phyloP scores from a whole-genome alignment of 2,888 invertebrate genomes.

The Sphaerophoria rueppellii region DNA sequence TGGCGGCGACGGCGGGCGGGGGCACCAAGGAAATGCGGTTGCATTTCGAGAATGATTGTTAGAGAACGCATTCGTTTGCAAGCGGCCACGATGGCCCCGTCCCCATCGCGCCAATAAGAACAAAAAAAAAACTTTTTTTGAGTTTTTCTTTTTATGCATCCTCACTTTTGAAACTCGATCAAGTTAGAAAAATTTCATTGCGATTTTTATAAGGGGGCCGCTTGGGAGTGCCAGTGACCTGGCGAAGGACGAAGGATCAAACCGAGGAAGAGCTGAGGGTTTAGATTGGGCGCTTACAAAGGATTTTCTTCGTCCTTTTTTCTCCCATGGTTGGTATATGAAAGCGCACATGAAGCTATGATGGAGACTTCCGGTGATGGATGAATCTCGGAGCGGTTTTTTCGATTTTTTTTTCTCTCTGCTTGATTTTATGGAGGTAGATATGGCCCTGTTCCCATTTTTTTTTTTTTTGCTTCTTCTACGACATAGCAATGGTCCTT shows the following conservation, averaged over 20 bases:
- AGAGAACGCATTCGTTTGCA: slow-evolving; percentile 59
- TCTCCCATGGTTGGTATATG: slow-evolving; percentile 12
- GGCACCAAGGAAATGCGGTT: slow-evolving; percentile 71
- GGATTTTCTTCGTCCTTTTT: slow-evolving; percentile 12
- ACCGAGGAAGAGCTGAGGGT: background rate
- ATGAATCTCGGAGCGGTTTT: slow-evolving; percentile 54
- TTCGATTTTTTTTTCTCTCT: background rate
- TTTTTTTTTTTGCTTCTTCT: slow-evolving; percentile 44
- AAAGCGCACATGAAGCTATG: slow-evolving; percentile 55
- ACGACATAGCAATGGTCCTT: slow-evolving; percentile 12
- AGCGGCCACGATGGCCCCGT: too few species aligned
- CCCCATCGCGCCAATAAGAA: too few species aligned
- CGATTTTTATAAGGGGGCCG: slow-evolving; percentile 11
- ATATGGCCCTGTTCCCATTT: slow-evolving; percentile 57
- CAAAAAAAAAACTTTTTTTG: background rate
- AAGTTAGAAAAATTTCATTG: slow-evolving; percentile 64
- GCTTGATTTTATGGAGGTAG: too few species aligned
- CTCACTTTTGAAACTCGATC: slow-evolving; percentile 65
- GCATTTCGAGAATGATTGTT: slow-evolving; percentile 64
- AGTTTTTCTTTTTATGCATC: background rate
- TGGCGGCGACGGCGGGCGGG: background rate
- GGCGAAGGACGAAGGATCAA: background rate
- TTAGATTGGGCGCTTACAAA: slow-evolving; percentile 22
- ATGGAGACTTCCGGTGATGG: slow-evolving; percentile 66
- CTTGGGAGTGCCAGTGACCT: background rate